These are phyloP conservation scores for Agrilus planipennis DNA, from an alignment of 1,140 invertebrate genomes.

Conservation along the genomic window DNA sequence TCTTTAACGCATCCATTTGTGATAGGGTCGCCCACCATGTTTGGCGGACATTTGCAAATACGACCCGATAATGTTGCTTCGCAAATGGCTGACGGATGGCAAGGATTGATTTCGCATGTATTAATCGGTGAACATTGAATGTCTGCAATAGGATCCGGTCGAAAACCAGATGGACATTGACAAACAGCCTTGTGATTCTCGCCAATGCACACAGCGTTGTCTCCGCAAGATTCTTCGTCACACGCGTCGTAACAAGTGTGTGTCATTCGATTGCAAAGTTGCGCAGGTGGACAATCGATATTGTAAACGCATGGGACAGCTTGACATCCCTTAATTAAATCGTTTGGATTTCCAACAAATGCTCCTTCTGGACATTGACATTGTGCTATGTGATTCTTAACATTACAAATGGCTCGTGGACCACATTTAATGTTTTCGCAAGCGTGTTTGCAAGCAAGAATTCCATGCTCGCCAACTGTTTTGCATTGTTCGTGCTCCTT, in stretches of 20 bases:
- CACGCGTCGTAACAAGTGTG: conserved; percentile 76
- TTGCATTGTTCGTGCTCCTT: conserved; percentile 65
- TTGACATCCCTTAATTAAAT: conserved; percentile 57
- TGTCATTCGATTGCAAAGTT: conserved; percentile 68
- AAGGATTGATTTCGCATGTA: conserved; percentile 64
- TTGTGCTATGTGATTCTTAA: conserved; percentile 76
- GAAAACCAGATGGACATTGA: conserved; percentile 71
- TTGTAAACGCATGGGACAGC: conserved; percentile 76
- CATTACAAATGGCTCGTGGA: conserved; percentile 70
- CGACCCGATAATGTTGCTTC: conserved; percentile 49
- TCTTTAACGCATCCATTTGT: conserved; percentile 61
- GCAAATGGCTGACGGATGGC: conserved; percentile 69
- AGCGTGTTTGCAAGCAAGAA: conserved; percentile 53
- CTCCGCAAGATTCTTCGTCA: conserved; percentile 67
- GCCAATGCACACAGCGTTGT: conserved; percentile 76
- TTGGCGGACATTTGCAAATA: conserved; percentile 62
- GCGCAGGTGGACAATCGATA: conserved; percentile 61
- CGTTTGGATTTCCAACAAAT: conserved; percentile 72
- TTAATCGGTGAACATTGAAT: conserved; percentile 59
- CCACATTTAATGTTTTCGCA: conserved; percentile 68
- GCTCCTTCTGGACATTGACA: conserved; percentile 78
- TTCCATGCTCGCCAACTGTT: conserved; percentile 23
- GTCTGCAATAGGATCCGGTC: conserved; percentile 67
- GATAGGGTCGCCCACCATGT: conserved; percentile 64
- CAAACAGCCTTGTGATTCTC: conserved; percentile 71